A percentile compares a stretch with the other conserved stretches of the same genome.
Conservation (phyloP, 2,797 vertebrate genomes). For the Sardinella longiceps region DNA sequence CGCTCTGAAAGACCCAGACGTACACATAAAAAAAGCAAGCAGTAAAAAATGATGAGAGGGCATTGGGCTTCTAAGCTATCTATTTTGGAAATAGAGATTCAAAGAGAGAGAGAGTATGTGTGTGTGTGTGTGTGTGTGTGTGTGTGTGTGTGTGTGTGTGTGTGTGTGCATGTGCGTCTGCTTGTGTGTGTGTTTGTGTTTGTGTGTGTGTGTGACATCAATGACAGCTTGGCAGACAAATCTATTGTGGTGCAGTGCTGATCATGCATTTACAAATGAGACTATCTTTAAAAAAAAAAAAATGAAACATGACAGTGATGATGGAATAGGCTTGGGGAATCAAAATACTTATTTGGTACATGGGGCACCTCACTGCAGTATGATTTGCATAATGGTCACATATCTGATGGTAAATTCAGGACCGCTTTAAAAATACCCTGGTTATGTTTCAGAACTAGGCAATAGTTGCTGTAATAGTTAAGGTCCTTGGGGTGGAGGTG, state of each 20-base stretch:
- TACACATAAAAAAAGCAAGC: background rate
- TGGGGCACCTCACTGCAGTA: background rate
- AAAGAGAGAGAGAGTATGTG: background rate
- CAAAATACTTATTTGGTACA: background rate
- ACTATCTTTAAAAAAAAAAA: background rate
- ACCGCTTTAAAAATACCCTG: background rate
- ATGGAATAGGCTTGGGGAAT: background rate
- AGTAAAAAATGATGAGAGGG: background rate
- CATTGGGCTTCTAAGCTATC: background rate
- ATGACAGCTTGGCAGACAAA: background rate
- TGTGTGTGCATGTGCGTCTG: too few species aligned
- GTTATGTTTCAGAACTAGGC: background rate
- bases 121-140: too few species aligned
- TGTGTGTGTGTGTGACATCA: too few species aligned
- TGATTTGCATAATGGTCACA: background rate
- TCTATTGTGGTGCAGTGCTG: background rate
- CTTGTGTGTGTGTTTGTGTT: too few species aligned
- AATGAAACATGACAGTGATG: background rate
- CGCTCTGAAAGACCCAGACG: background rate
- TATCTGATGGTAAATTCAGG: background rate
- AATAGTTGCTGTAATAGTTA: background rate
- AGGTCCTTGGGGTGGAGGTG: background rate
- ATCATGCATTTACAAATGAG: background rate
- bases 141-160: too few species aligned
- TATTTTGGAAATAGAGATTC: slow-evolving; percentile 1